Conservation (phyloP, 2,888 invertebrate genomes). For the Nomada flava region DNA sequence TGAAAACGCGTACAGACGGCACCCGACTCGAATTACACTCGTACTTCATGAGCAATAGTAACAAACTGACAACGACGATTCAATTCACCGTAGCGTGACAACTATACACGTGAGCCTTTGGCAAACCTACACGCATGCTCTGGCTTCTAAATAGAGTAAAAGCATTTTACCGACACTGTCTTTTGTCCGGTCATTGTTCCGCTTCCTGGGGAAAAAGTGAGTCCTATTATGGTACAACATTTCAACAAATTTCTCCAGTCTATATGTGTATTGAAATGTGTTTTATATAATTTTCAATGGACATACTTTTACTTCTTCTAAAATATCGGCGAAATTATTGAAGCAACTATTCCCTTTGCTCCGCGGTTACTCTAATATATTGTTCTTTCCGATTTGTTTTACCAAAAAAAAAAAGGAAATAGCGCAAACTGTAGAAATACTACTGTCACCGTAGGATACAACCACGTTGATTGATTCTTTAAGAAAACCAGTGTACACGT, state of each 20-base stretch:
- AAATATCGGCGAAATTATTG: too few relatives aligned
- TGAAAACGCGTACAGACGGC: too few relatives aligned
- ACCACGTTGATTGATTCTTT: constrained; percentile 23
- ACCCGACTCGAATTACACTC: too few relatives aligned
- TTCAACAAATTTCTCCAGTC: too few relatives aligned
- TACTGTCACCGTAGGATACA: neutral
- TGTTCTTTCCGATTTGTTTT: neutral
- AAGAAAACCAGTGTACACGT: neutral
- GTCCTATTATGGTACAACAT: neutral
- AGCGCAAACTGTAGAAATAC: neutral
- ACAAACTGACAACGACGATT: constrained; percentile 25
- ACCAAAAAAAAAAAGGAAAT: neutral
- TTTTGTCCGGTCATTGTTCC: neutral
- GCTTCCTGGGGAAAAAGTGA: neutral
- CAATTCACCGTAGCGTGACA: neutral
- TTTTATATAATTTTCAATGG: neutral
- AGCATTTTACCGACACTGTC: neutral
- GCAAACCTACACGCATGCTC: constrained; percentile 27
- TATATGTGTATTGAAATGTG: neutral
- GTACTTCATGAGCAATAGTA: constrained; percentile 4
- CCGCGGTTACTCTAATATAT: neutral
- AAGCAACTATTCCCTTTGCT: neutral
- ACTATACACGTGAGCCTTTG: neutral
- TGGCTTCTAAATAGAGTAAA: neutral
- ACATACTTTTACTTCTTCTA: too few relatives aligned